Evolutionary conservation across 2,888 invertebrate species (phyloP), one percentile per base, ranked within the genome.

Genomic region (Rhyacophila evoluta): DNA sequence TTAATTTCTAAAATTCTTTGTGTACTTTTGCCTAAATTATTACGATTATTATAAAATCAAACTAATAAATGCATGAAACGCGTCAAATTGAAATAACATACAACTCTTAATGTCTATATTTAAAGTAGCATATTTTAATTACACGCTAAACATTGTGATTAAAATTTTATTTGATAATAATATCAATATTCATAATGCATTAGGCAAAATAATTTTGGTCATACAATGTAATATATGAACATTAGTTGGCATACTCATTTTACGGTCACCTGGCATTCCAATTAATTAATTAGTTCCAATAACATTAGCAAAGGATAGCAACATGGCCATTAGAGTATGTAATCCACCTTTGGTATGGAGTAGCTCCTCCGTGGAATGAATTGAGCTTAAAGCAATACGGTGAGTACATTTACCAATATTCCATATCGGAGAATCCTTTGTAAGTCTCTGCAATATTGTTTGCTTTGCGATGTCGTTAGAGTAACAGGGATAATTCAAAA

Each of bases 271-370:
- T 55, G 55, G 28, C 69, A 15, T 25, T 69, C 19, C 33, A 69
- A 69, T 69, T 69, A 39, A 76, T 76, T 72, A 72, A 72, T 71
- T 72, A 12, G 41, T 38, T 39, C 55, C 33, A 29, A 72, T 72
- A 41, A 76, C 41, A 72, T 41, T 25, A 72, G 72, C 29, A 76
- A 37, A 69, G 78, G 41, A 68, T 19, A 70, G 19, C 25, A 10
- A 6, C 55, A 69, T 27, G 77, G 19, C 74, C 38, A 70, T 29
- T 74, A 71, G 36, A 36, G 70, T 69, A 79, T 73, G 74, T 79
- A 81, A 81, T 79, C 76, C 74, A 77, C 79, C 77, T 79, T 79
- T 72, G 81, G 76, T 41, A 25, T 19, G 74, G 27, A 74, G 55
- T 77, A 67, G 72, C 74, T 79, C 25, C 67, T 37, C 39, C 55